phyloP scores from a whole-genome alignment of 2,888 invertebrate species.

The Xestobium rufovillosum region DNA sequence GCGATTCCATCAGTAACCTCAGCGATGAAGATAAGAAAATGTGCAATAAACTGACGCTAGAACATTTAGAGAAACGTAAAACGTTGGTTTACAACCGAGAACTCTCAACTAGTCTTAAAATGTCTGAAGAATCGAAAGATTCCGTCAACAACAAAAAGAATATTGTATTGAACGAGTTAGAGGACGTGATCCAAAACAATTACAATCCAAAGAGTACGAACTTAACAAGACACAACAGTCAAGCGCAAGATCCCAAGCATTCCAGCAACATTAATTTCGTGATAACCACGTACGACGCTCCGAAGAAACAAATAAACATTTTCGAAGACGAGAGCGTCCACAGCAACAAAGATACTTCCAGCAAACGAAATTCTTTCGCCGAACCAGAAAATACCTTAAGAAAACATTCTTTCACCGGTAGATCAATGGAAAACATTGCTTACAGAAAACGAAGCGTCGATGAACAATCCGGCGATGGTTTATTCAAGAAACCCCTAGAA shows the following conservation, averaged over 20 bases:
- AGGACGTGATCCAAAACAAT: conserved; percentile 26
- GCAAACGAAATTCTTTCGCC: conserved; percentile 22
- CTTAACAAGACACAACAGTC: conserved; percentile 20
- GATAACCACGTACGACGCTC: conserved; percentile 42
- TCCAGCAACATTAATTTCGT: conserved; percentile 38
- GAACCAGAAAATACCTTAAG: conserved; percentile 13
- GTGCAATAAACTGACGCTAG: conserved; percentile 38
- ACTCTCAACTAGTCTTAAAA: conserved; percentile 41
- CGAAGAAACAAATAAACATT: conserved; percentile 40
- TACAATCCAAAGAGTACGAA: conserved; percentile 10
- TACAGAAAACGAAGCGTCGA: conserved; percentile 21
- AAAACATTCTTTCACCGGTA: conserved; percentile 22
- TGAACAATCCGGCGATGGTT: conserved; percentile 26
- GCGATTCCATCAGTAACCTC: conserved; percentile 29
- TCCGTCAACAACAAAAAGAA: conserved; percentile 2
- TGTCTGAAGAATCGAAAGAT: conserved; percentile 22
- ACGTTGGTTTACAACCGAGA: conserved; percentile 42
- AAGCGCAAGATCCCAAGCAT: conserved; percentile 6
- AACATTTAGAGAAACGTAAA: conserved; percentile 40
- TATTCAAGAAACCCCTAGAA: conserved; percentile 30
- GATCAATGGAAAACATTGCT: conserved; percentile 34
- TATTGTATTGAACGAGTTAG: conserved; percentile 28
- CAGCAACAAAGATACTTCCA: conserved; percentile 29
- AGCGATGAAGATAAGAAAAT: conserved; percentile 33
- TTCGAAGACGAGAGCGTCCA: conserved; percentile 43